Conservation (phyloP, 2,113 vertebrate species). For the Xenopus laevis region DNA sequence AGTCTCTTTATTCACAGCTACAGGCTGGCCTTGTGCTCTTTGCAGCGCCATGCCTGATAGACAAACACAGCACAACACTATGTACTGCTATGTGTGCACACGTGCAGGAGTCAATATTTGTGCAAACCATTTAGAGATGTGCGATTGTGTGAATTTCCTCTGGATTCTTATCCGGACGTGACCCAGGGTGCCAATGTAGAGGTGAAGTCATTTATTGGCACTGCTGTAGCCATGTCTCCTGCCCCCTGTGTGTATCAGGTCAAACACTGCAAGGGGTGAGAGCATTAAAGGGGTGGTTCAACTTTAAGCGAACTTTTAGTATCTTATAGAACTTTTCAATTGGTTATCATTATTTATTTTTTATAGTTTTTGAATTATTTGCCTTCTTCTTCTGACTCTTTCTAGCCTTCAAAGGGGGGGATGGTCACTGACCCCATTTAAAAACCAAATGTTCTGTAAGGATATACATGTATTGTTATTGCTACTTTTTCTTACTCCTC, state of each 20-base stretch:
- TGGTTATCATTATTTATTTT: too few species aligned
- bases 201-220: constrained; percentile 22
- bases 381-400: too few species aligned
- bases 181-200: constrained; percentile 5
- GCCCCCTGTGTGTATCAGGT: constrained; percentile 17
- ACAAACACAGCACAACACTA: constrained; percentile 46
- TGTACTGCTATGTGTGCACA: constrained; percentile 46
- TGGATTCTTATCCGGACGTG: constrained; percentile 47
- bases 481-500: too few species aligned
- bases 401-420: too few species aligned
- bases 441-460: too few species aligned
- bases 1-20: background rate
- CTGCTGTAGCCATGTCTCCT: too few species aligned
- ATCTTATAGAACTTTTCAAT: too few species aligned
- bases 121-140: constrained; percentile 57
- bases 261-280: background rate
- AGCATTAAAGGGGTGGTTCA: too few species aligned
- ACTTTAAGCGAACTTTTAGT: too few species aligned
- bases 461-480: too few species aligned
- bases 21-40: constrained; percentile 30
- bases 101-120: constrained; percentile 58
- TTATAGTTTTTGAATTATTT: too few species aligned
- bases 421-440: too few species aligned
- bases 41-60: constrained; percentile 25
- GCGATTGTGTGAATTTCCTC: constrained; percentile 45